These are phyloP conservation scores for Sphyrna mokarran DNA, from an alignment of 2,113 vertebrate species.

Conservation along the genomic window DNA sequence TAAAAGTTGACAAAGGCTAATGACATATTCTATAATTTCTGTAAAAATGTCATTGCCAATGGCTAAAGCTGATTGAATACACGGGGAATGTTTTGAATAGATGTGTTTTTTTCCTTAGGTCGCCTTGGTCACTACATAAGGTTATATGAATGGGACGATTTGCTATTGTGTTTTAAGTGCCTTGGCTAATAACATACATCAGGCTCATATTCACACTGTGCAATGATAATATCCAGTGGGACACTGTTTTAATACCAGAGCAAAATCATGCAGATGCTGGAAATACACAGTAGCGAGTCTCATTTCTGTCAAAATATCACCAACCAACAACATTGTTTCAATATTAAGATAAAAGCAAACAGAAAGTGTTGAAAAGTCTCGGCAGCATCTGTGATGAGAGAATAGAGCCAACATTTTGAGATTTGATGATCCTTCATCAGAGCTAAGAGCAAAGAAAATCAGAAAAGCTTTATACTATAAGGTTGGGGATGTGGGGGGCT, in stretches of 20 bases:
- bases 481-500: no score
- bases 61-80: not conserved
- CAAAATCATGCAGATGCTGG: no score
- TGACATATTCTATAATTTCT: not conserved
- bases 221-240: not conserved
- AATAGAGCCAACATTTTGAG: no score
- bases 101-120: not conserved
- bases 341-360: no score
- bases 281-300: no score
- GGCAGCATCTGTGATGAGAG: no score
- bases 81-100: not conserved
- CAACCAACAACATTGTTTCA: no score
- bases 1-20: not conserved
- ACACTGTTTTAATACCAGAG: not conserved
- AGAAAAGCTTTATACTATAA: no score
- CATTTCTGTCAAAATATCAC: no score
- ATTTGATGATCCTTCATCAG: no score
- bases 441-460: no score
- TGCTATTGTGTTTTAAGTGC: not conserved
- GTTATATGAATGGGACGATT: not conserved
- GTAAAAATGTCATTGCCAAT: constrained; percentile 3
- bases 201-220: not conserved
- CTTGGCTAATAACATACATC: not conserved
- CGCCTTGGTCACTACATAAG: not conserved
- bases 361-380: no score